phyloP scores from a whole-genome alignment of 1,140 invertebrate species.

The Mamestra configurata region DNA sequence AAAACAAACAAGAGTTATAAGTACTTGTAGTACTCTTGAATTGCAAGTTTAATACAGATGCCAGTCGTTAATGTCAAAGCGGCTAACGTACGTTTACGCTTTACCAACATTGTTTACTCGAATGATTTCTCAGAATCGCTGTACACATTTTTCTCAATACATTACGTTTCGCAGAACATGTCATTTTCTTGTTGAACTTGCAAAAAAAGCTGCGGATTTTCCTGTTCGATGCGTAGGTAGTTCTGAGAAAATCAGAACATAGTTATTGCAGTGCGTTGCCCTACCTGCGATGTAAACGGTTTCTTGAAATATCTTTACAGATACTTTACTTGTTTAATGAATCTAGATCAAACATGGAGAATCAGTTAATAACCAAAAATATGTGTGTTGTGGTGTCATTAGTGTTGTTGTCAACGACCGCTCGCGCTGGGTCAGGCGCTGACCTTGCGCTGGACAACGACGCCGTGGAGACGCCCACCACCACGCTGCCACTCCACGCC shows the following conservation, averaged over 20 bases:
- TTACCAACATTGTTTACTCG: constrained; percentile 2
- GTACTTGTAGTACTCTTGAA: neutral
- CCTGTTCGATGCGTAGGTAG: neutral
- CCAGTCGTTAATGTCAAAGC: neutral
- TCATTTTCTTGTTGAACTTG: constrained; percentile 1
- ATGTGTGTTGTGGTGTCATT: neutral
- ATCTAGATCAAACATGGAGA: neutral
- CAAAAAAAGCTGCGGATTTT: neutral
- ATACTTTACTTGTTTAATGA: neutral
- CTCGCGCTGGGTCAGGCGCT: constrained; percentile 26
- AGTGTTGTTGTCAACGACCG: constrained; percentile 31
- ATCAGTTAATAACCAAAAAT: neutral
- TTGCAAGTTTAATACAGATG: neutral
- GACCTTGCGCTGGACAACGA: constrained; percentile 36
- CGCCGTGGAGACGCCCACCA: constrained; percentile 10
- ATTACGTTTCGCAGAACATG: neutral
- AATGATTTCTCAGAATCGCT: constrained; percentile 14
- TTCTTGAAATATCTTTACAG: neutral
- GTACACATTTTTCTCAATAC: neutral
- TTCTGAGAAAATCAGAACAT: neutral
- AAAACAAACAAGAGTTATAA: neutral
- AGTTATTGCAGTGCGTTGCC: neutral
- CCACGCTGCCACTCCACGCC: neutral
- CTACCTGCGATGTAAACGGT: neutral
- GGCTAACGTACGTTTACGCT: constrained; percentile 18